These are phyloP conservation scores for Boulengeromyrus knoepffleri DNA, from an alignment of 2,113 vertebrate genomes.

Conservation along the genomic window DNA sequence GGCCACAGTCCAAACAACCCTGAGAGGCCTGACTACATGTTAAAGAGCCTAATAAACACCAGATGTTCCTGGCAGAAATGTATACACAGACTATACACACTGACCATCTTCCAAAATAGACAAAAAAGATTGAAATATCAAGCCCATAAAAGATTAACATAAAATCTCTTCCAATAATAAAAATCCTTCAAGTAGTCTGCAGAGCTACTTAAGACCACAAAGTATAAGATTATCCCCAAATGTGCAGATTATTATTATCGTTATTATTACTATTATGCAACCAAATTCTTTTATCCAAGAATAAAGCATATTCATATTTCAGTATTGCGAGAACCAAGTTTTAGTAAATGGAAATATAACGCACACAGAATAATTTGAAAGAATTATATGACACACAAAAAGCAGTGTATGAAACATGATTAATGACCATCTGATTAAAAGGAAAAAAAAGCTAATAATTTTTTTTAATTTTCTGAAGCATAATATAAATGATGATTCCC, in stretches of 20 bases:
- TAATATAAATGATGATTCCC: not conserved
- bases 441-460: not conserved
- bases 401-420: not conserved
- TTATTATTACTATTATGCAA: not conserved
- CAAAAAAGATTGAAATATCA: constrained; percentile 21
- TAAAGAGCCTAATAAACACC: constrained; percentile 63
- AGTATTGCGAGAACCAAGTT: not conserved
- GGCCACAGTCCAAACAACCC: constrained; percentile 57
- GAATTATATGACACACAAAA: not conserved
- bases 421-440: not conserved
- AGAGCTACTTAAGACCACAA: not conserved
- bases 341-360: not conserved
- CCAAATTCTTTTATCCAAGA: not conserved
- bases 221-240: not conserved
- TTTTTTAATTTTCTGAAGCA: not conserved
- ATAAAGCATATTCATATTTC: not conserved
- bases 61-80: constrained; percentile 62
- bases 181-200: constrained; percentile 8
- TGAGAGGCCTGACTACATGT: constrained; percentile 50
- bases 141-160: not conserved
- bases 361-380: not conserved
- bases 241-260: not conserved
- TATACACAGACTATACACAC: constrained; percentile 56
- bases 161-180: constrained; percentile 14
- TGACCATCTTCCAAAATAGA: constrained; percentile 44